phyloP scores from a whole-genome alignment of 2,888 invertebrate genomes.

The Platypus cylindrus region DNA sequence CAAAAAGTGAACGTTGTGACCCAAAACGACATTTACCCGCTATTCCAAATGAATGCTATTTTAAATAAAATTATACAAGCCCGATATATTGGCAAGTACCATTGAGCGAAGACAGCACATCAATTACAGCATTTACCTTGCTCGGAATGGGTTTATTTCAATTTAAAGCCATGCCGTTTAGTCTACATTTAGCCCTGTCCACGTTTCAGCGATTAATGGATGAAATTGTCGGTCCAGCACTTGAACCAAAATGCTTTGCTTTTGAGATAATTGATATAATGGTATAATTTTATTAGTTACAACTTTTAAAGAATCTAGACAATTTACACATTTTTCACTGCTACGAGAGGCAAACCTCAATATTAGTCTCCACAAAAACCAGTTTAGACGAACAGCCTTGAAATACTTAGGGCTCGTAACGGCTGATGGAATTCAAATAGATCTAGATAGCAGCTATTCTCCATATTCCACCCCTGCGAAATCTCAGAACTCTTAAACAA shows the following conservation, averaged over 20 bases:
- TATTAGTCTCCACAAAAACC: slow-evolving; percentile 8
- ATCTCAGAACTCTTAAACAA: slow-evolving; percentile 16
- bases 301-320: slow-evolving; percentile 5
- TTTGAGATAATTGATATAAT: too few species aligned
- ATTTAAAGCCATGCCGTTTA: slow-evolving; percentile 4
- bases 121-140: neutral
- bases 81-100: slow-evolving; percentile 5
- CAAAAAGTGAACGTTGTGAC: too few species aligned
- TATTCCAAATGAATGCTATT: too few species aligned
- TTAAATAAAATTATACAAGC: too few species aligned
- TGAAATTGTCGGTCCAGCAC: slow-evolving; percentile 6
- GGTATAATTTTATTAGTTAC: slow-evolving; percentile 16
- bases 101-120: neutral
- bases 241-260: too few species aligned
- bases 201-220: neutral
- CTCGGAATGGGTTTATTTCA: slow-evolving; percentile 1
- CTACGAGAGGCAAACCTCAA: slow-evolving; percentile 8
- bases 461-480: slow-evolving; percentile 6
- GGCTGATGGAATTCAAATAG: too few species aligned
- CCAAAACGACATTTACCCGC: too few species aligned
- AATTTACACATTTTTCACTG: too few species aligned
- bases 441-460: too few species aligned
- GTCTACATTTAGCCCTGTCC: slow-evolving; percentile 1
- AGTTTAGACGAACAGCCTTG: too few species aligned
- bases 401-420: slow-evolving; percentile 8